Base-by-base conservation (phyloP, 2,888 invertebrate genomes). In the Sussaba pulchella region DNA sequence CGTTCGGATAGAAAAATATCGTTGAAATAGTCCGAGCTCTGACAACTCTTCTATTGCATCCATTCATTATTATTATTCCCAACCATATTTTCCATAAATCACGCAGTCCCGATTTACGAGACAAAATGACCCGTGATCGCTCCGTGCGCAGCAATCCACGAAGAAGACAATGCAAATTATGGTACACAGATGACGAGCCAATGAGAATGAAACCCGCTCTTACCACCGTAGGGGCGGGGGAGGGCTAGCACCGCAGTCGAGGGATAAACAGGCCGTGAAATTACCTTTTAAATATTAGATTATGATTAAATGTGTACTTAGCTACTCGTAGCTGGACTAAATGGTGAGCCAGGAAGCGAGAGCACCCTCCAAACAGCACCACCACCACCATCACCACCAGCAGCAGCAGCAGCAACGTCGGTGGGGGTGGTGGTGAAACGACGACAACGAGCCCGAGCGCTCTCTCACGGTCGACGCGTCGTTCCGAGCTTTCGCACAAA, bases 221-320 rank as follows among this genome's bases (percentile, higher is more conserved):
- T n/a, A n/a, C n/a, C n/a, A n/a, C n/a, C n/a, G n/a, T n/a, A n/a
- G n/a, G n/a, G 66, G 79, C 76, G 82, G 76, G 78, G 78, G 82
- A 69, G 76, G 76, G 79, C 66, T 50, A 50, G 57, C 57, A 59
- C 73, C n/a, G 4, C 61, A 76, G 81, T 81, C 85, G 85, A 82
- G 90, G 85, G 84, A 90, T 90, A 92, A 92, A 92, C 92, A 92
- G 89, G 87, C 92, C 92, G 91, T 92, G 92, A 92, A 92, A 92
- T 92, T 92, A 92, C 92, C 91, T 91, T 91, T 92, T 92, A 92
- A 92, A 92, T 92, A 92, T 92, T 92, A 92, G 91, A 92, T 92
- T 92, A 92, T 91, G 91, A 92, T 92, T 92, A 91, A 92, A 92
- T 91, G 90, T 91, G 91, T 91, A 90, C 90, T 89, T 87, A 88